Evolutionary conservation across 2,888 invertebrate genomes (phyloP).

Genomic region (Listrodromus nycthemerus): DNA sequence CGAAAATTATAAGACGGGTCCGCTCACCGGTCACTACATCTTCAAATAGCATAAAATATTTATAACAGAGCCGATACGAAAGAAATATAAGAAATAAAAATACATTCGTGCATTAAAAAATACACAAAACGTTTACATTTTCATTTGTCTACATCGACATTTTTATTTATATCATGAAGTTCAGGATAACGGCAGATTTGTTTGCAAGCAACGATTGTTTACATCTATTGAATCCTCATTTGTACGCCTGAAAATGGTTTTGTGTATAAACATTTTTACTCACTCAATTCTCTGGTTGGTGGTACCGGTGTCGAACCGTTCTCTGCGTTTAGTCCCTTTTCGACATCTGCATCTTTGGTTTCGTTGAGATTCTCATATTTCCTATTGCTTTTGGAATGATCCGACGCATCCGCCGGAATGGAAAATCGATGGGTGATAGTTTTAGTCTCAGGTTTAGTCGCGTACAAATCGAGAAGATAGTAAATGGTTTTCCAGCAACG

Average conservation of each 20-base stretch:
- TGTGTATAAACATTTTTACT: constrained; percentile 67
- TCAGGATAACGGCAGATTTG: neutral
- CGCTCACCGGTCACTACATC: constrained; percentile 87
- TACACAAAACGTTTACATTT: neutral
- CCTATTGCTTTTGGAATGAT: constrained; percentile 87
- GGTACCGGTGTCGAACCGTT: constrained; percentile 84
- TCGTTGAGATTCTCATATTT: constrained; percentile 87
- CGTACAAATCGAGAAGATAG: constrained; percentile 95
- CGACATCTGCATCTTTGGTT: constrained; percentile 87
- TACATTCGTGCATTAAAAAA: too few relatives aligned
- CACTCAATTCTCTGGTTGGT: constrained; percentile 83
- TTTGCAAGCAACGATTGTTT: too few relatives aligned
- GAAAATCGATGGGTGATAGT: constrained; percentile 94
- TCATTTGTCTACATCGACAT: too few relatives aligned
- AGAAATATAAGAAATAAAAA: too few relatives aligned
- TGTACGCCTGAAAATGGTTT: neutral
- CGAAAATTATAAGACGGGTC: constrained; percentile 93
- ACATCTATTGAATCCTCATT: neutral
- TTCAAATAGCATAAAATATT: constrained; percentile 65
- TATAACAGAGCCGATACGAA: neutral
- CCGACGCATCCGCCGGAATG: constrained; percentile 89
- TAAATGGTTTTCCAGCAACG: constrained; percentile 98
- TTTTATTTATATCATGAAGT: neutral
- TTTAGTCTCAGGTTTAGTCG: constrained; percentile 97
- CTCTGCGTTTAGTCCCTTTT: constrained; percentile 85